Conservation (phyloP, 2,797 vertebrate species). For the Lepidocolaptes lacrymiger region DNA sequence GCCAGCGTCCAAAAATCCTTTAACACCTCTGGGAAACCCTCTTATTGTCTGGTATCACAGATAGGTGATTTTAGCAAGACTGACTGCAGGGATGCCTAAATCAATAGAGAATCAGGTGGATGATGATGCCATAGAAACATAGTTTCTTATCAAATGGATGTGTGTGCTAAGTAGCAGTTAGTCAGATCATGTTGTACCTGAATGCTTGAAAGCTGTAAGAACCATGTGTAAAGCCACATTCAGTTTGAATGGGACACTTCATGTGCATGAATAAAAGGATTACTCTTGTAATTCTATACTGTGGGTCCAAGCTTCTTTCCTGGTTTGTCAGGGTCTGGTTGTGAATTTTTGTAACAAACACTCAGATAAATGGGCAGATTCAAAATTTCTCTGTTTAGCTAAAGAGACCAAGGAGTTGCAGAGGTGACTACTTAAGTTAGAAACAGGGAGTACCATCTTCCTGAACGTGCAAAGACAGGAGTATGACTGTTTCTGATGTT, state of each 20-base stretch:
- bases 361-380: background rate
- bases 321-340: fast-evolving
- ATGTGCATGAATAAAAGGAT: background rate
- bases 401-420: background rate
- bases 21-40: background rate
- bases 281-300: background rate
- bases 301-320: background rate
- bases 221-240: background rate
- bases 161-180: background rate
- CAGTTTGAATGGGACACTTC: background rate
- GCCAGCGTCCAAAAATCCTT: background rate
- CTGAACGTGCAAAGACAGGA: background rate
- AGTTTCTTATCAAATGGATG: background rate
- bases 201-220: background rate
- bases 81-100: background rate
- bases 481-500: background rate
- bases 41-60: background rate
- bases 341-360: background rate
- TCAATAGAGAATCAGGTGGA: background rate
- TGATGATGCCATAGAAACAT: background rate
- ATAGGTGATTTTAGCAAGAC: background rate
- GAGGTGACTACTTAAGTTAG: background rate
- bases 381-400: background rate
- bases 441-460: background rate
- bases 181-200: background rate